Conservation (phyloP, 1,140 invertebrate genomes). For the Drosophila miranda region DNA sequence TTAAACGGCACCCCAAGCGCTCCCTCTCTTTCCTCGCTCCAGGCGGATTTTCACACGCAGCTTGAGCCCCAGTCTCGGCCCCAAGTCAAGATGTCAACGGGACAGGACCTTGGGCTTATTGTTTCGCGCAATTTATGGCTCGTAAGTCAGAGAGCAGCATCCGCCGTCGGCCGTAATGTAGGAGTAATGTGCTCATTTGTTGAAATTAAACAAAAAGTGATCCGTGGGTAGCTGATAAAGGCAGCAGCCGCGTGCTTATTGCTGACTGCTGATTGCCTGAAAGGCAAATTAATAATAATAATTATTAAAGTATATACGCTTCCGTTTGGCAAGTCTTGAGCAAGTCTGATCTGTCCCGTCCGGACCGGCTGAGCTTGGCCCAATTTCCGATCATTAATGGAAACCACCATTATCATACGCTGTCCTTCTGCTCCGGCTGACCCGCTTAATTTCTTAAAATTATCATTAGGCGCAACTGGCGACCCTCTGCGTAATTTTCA, state of each 20-base stretch:
- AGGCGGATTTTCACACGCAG: conserved; percentile 28
- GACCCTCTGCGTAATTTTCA: conserved; percentile 55
- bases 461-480: conserved; percentile 50
- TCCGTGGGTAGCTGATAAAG: conserved; percentile 10
- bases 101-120: conserved; percentile 59
- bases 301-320: conserved; percentile 45
- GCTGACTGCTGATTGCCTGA: conserved; percentile 10
- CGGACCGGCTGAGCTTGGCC: conserved; percentile 10
- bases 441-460: conserved; percentile 44
- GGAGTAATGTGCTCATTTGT: conserved; percentile 64
- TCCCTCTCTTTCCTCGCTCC: neutral
- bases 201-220: conserved; percentile 53
- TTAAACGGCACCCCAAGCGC: neutral
- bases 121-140: conserved; percentile 64
- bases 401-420: conserved; percentile 23
- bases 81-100: conserved; percentile 47
- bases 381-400: conserved; percentile 19
- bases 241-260: conserved; percentile 2
- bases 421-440: conserved; percentile 44
- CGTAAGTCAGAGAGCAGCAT: conserved; percentile 48
- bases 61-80: neutral
- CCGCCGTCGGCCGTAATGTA: conserved; percentile 20
- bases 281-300: conserved; percentile 49
- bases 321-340: conserved; percentile 10
- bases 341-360: neutral